A percentile compares a stretch with the other conserved stretches of the same genome.
Evolutionary conservation across 2,113 vertebrate species (phyloP).

Genomic region (Hipposideros armiger): DNA sequence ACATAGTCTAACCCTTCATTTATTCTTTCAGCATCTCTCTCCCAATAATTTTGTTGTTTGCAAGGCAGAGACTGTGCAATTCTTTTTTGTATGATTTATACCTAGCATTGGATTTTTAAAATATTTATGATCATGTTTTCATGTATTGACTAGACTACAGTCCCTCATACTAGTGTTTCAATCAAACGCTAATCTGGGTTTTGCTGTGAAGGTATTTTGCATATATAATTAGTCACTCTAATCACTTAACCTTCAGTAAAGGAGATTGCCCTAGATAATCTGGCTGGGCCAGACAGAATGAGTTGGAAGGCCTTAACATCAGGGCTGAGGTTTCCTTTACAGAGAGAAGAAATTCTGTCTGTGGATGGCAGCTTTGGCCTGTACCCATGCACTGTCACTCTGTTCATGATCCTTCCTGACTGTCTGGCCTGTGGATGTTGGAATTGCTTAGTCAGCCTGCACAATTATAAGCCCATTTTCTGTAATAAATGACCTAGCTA

Average conservation of each 20-base stretch:
- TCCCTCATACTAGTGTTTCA: not conserved
- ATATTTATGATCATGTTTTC: not conserved
- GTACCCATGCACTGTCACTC: not conserved
- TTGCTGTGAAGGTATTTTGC: not conserved
- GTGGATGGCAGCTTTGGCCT: not conserved
- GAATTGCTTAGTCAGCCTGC: not conserved
- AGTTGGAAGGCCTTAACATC: not conserved
- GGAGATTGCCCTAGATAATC: not conserved
- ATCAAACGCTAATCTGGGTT: not conserved
- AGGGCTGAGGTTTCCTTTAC: not conserved
- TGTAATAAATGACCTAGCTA: not conserved
- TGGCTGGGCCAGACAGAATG: not conserved
- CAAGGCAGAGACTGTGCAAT: not conserved
- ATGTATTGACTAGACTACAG: not conserved
- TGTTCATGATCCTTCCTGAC: not conserved
- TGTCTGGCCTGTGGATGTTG: not conserved
- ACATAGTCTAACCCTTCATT: not conserved
- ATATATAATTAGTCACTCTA: not conserved
- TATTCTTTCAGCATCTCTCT: not conserved
- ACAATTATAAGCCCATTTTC: not conserved
- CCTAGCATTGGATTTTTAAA: not conserved
- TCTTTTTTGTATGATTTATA: not conserved
- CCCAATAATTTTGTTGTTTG: conserved; percentile 20
- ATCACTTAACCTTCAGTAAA: not conserved
- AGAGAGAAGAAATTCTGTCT: not conserved